Base-by-base conservation (phyloP, 2,797 vertebrate species). In the Xenopus petersii region DNA sequence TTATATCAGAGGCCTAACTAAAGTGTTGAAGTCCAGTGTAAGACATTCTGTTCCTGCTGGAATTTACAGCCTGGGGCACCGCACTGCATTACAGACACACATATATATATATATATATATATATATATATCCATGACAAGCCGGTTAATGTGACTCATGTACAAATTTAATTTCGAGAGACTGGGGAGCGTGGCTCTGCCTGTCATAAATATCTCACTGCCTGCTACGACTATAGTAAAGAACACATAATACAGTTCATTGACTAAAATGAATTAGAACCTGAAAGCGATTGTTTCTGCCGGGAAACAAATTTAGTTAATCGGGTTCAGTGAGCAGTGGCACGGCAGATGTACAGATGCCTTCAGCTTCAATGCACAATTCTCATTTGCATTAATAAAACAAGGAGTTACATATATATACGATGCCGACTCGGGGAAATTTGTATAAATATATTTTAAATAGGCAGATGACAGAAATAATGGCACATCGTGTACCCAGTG, bases 321-420 rank as follows among this genome's bases (percentile, higher is more conserved):
- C 51, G 60, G 67, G 75, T 67, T 77, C 67, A 75, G 54, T 62
- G 75, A 62, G 51, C 64, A 60, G 12, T 10, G 46, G 12, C 33
- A 26, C 12, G 12, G 30, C 46, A 71, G 69, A 49, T 36, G 59
- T 15, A 49, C 51, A 16, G 21, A 62, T 46, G 48, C 47, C 64
- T 77, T 49, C 54, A 47, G 64, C 70, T 54, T 55, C 58, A 46
- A 11, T 72, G 75, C 21, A 63, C 64, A 67, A n/a, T 56, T 47
- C 56, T 63, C 70, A 70, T 75, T 65, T 75, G 74, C 48, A 77
- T 72, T 55, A 61, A 77, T 77, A 77, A 71, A 77, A 71, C 55
- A 71, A 30, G 56, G n/a, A 71, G 46, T 42, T 6, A 42, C 5
- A 71, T 77, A 30, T 42, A 71, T 77, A 59, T 66, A 67, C 48